Conservation (phyloP, 1,140 invertebrate genomes). For the Oreohelix idahoensis region DNA sequence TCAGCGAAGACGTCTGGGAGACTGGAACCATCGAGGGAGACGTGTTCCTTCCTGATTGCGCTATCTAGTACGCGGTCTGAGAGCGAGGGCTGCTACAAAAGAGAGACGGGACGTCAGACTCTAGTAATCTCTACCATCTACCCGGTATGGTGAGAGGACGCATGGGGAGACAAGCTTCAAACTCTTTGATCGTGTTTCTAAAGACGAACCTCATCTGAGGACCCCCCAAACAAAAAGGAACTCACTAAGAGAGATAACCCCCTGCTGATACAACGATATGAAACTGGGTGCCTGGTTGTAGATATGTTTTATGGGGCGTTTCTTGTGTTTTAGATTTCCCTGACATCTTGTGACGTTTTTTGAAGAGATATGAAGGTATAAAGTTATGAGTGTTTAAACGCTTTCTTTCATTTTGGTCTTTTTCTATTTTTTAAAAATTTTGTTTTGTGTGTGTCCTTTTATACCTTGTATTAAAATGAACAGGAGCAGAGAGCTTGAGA, state of each 20-base stretch:
- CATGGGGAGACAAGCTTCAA: neutral
- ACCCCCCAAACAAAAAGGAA: constrained; percentile 4
- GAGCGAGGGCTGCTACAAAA: neutral
- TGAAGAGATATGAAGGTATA: neutral
- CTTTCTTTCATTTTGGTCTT: neutral
- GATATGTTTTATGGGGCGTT: constrained; percentile 26
- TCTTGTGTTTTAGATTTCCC: constrained; percentile 18
- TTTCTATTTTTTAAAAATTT: neutral
- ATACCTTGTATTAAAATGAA: no score
- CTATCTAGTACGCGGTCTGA: neutral
- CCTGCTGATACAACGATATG: neutral
- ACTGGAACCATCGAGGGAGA: neutral
- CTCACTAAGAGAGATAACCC: neutral
- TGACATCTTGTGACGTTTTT: constrained; percentile 2
- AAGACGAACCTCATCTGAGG: neutral
- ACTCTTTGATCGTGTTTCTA: constrained; percentile 7
- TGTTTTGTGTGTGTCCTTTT: no score
- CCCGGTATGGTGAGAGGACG: neutral
- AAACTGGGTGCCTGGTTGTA: constrained; percentile 3
- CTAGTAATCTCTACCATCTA: neutral
- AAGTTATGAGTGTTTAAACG: neutral
- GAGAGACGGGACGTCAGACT: neutral
- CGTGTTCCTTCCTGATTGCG: neutral
- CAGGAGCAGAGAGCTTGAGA: neutral
- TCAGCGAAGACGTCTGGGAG: neutral